Percentiles rank a stretch among this genome's conserved stretches.
phyloP scores from a whole-genome alignment of 2,888 invertebrate genomes.

The Polyploca ridens region DNA sequence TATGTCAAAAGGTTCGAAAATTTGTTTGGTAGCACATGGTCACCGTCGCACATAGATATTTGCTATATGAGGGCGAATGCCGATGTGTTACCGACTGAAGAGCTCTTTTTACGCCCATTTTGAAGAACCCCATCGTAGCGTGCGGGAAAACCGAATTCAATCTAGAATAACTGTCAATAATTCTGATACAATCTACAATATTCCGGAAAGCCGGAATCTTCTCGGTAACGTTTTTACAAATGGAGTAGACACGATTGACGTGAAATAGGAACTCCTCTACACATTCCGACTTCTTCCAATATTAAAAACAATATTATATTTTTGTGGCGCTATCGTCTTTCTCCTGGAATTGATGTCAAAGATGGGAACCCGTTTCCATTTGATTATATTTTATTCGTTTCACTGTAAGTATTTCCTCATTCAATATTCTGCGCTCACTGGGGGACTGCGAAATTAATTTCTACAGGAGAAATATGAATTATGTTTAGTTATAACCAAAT shows the following conservation, averaged over 20 bases:
- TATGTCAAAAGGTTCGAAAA: too few species aligned
- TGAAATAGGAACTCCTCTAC: not conserved
- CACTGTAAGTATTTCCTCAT: slow-evolving; percentile 22
- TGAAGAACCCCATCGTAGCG: too few species aligned
- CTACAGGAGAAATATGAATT: slow-evolving; percentile 25
- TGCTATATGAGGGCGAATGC: too few species aligned
- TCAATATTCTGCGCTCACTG: slow-evolving; percentile 25
- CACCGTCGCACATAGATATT: too few species aligned
- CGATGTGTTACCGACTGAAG: too few species aligned
- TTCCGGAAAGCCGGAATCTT: not conserved
- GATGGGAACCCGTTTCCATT: slow-evolving; percentile 24
- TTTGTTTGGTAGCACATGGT: too few species aligned
- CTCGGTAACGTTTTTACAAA: not conserved
- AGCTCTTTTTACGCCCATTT: too few species aligned
- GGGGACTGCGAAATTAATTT: slow-evolving; percentile 28
- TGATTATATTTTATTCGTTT: slow-evolving; percentile 24
- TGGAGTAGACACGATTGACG: not conserved
- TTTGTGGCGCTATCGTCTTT: slow-evolving; percentile 8
- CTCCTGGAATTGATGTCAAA: slow-evolving; percentile 19
- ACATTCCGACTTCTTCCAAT: not conserved
- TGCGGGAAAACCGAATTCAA: not conserved
- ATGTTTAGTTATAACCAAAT: slow-evolving; percentile 1
- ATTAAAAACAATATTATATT: slow-evolving; percentile 6
- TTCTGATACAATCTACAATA: not conserved
- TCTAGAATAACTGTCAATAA: not conserved